Conservation (phyloP, 2,113 vertebrate genomes). For the Syngnathus scovelli region DNA sequence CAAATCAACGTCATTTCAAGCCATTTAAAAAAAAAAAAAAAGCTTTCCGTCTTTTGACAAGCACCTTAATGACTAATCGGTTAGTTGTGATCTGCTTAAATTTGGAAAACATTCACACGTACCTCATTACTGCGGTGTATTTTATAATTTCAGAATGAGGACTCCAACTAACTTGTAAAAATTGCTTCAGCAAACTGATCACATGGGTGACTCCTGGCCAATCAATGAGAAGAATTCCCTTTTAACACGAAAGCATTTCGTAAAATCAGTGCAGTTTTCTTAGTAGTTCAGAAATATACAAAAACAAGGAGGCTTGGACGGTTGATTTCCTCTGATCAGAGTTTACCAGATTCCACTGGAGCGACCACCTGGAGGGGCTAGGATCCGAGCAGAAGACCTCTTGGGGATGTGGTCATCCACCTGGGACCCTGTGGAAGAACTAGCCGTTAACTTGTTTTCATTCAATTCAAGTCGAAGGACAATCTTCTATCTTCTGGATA, state of each 20-base stretch:
- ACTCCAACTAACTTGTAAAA: conserved; percentile 41
- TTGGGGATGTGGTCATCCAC: conserved; percentile 91
- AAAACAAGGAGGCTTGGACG: conserved; percentile 49
- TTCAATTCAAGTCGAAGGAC: background rate
- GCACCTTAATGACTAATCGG: conserved; percentile 29
- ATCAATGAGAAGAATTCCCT: conserved; percentile 25
- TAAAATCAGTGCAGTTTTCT: conserved; percentile 76
- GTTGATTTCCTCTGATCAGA: conserved; percentile 28
- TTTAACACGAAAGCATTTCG: conserved; percentile 34
- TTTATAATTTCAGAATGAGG: conserved; percentile 50
- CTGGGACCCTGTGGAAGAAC: conserved; percentile 76
- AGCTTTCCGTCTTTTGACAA: conserved; percentile 29
- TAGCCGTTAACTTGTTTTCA: background rate
- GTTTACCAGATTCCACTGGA: conserved; percentile 93
- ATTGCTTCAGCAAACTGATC: conserved; percentile 36
- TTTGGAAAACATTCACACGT: conserved; percentile 44
- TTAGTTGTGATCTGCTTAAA: conserved; percentile 38
- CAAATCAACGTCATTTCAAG: conserved; percentile 47
- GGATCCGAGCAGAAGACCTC: conserved; percentile 87
- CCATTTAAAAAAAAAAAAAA: conserved; percentile 61
- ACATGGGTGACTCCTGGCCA: conserved; percentile 21
- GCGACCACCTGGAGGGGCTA: conserved; percentile 86
- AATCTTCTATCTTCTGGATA: no score
- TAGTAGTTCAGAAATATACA: conserved; percentile 58
- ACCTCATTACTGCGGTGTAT: conserved; percentile 40